These are phyloP conservation scores for Nansenia antarctica DNA, from an alignment of 2,113 vertebrate genomes.

Conservation along the genomic window DNA sequence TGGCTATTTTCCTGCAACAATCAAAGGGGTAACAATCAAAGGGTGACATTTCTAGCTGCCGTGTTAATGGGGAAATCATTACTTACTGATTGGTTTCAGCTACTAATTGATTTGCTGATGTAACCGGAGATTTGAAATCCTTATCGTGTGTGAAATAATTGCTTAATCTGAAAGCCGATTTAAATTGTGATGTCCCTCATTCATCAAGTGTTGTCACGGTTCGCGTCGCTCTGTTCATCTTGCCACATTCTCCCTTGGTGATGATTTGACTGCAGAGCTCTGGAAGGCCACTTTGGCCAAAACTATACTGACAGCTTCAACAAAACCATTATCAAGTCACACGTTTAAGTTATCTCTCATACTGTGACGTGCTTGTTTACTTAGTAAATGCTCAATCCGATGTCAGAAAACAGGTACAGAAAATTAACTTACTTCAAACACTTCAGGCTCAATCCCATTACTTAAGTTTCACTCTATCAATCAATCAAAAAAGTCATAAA, in stretches of 20 bases:
- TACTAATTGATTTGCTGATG: neutral
- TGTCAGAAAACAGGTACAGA: neutral
- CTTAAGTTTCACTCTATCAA: too few relatives aligned
- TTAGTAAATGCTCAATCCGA: slow-evolving; percentile 13
- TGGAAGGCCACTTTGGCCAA: neutral
- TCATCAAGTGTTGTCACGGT: neutral
- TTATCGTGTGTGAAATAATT: neutral
- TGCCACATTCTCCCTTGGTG: neutral
- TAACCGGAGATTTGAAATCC: neutral
- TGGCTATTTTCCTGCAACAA: slow-evolving; percentile 9
- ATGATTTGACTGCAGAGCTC: neutral
- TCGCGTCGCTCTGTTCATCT: neutral
- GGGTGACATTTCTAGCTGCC: neutral
- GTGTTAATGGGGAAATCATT: neutral
- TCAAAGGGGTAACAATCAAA: slow-evolving; percentile 35
- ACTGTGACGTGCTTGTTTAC: neutral
- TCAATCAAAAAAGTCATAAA: too few relatives aligned
- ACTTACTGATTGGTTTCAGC: neutral
- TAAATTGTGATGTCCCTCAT: neutral
- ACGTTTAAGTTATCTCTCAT: neutral
- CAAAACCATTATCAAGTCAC: neutral
- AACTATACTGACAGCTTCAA: neutral
- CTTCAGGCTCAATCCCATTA: too few relatives aligned
- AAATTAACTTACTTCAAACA: too few relatives aligned
- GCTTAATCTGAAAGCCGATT: neutral